phyloP scores from a whole-genome alignment of 2,888 invertebrate species.

The Aporophyla lueneburgensis region DNA sequence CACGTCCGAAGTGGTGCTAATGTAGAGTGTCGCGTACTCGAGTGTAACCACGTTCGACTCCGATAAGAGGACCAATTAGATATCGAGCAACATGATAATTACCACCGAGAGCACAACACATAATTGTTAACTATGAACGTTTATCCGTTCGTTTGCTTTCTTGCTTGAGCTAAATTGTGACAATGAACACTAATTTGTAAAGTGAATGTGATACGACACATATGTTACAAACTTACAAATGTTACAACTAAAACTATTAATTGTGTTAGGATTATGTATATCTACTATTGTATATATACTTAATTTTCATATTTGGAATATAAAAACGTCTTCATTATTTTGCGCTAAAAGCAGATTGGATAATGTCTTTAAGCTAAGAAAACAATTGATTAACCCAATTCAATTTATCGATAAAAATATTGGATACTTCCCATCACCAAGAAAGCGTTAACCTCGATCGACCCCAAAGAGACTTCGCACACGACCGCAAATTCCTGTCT shows the following conservation, averaged over 20 bases:
- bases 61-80: conserved; percentile 34
- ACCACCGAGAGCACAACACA: conserved; percentile 1
- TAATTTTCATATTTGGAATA: background rate
- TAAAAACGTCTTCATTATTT: background rate
- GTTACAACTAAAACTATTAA: background rate
- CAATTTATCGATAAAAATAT: conserved; percentile 14
- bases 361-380: background rate
- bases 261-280: background rate
- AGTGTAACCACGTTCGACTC: conserved; percentile 34
- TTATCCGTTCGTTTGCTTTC: conserved; percentile 4
- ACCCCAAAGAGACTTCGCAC: conserved; percentile 61
- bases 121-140: conserved; percentile 4
- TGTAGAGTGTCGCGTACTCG: background rate
- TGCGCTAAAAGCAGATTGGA: background rate
- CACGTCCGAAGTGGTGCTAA: conserved; percentile 40
- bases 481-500: conserved; percentile 78
- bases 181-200: conserved; percentile 13
- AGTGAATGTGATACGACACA: background rate
- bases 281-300: background rate
- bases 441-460: conserved; percentile 61
- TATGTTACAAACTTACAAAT: background rate
- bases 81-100: conserved; percentile 35
- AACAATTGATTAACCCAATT: background rate
- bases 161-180: background rate
- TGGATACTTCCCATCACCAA: conserved; percentile 16